phyloP scores from a whole-genome alignment of 2,797 vertebrate species.

The Gephyroberyx darwinii region DNA sequence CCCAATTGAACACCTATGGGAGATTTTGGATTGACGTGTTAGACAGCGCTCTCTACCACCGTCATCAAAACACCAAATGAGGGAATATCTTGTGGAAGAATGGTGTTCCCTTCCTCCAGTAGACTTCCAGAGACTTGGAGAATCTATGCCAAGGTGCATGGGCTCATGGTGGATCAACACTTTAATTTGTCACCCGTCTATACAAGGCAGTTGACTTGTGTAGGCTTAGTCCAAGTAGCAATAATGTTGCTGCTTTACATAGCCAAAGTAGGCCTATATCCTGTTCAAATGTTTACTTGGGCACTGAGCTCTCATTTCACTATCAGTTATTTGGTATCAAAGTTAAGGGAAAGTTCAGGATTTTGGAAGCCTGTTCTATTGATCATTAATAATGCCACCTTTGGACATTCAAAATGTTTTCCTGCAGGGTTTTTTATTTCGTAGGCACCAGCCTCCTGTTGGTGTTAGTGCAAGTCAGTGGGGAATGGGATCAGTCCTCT shows the following conservation, averaged over 20 bases:
- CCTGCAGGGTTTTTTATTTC: not conserved
- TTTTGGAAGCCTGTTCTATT: not conserved
- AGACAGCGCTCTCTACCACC: too few relatives aligned
- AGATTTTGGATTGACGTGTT: too few relatives aligned
- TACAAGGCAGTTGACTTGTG: not conserved
- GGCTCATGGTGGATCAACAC: too few relatives aligned
- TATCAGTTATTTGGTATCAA: too few relatives aligned
- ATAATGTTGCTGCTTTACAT: constrained; percentile 1
- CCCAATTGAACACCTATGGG: too few relatives aligned
- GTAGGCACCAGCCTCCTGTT: not conserved
- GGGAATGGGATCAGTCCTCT: not conserved
- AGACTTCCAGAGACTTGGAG: too few relatives aligned
- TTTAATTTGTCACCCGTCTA: too few relatives aligned
- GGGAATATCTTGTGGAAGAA: too few relatives aligned
- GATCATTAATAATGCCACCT: not conserved
- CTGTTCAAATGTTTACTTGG: constrained; percentile 4
- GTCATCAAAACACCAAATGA: too few relatives aligned
- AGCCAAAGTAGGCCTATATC: constrained; percentile 2
- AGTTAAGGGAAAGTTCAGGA: not conserved
- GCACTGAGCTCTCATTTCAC: not conserved
- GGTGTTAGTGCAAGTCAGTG: not conserved
- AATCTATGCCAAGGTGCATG: too few relatives aligned
- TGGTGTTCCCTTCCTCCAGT: too few relatives aligned
- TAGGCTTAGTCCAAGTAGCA: not conserved
- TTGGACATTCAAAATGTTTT: not conserved